phyloP scores from a whole-genome alignment of 2,113 vertebrate genomes.

The Boulengeromyrus knoepffleri region DNA sequence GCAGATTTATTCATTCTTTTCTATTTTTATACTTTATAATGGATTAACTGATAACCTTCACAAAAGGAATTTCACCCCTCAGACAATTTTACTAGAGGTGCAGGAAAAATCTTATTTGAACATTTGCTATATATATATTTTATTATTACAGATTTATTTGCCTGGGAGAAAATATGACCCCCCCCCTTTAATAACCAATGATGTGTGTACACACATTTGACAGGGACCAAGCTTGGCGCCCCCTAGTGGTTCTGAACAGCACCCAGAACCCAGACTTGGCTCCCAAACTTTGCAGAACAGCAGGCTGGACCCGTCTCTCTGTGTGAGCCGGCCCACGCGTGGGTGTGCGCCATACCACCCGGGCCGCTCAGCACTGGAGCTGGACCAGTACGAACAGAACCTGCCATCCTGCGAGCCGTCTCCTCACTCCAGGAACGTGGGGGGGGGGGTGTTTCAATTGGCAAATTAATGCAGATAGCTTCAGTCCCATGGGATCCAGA shows the following conservation, averaged over 20 bases:
- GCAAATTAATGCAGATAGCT: background rate
- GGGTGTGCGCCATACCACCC: background rate
- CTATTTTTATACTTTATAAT: background rate
- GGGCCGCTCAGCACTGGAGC: background rate
- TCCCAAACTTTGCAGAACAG: background rate
- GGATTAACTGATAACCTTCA: background rate
- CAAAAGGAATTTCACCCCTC: background rate
- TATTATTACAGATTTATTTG: background rate
- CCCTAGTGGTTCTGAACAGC: background rate
- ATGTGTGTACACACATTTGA: background rate
- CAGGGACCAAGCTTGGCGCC: background rate
- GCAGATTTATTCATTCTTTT: background rate
- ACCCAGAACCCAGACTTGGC: background rate
- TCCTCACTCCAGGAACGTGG: background rate
- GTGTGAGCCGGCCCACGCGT: background rate
- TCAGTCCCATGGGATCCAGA: background rate
- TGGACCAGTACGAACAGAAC: conserved; percentile 3
- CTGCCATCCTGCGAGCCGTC: background rate
- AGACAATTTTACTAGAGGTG: background rate
- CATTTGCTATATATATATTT: background rate
- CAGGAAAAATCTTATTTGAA: too few relatives aligned
- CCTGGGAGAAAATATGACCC: background rate
- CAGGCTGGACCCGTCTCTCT: background rate
- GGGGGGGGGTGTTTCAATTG: background rate
- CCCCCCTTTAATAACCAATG: background rate